These are phyloP conservation scores for Whitmania pigra DNA, from an alignment of 1,140 invertebrate genomes.

Conservation along the genomic window DNA sequence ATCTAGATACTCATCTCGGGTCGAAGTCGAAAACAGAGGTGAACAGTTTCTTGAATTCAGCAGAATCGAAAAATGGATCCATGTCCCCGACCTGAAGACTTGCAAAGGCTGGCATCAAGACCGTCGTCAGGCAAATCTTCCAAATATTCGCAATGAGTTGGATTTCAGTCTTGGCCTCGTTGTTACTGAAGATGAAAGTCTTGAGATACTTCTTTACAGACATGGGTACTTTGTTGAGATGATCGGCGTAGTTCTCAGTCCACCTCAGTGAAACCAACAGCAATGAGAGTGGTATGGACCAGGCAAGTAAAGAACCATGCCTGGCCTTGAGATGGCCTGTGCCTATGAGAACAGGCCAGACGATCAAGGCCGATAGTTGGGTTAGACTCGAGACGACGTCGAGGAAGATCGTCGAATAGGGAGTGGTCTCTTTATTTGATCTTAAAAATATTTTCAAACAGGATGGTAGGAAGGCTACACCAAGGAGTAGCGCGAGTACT, in stretches of 20 bases:
- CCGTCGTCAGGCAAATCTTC: conserved; percentile 35
- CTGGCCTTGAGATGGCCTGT: conserved; percentile 24
- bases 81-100: conserved; percentile 7
- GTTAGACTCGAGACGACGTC: conserved; percentile 31
- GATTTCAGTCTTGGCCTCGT: conserved; percentile 33
- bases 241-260: conserved; percentile 41
- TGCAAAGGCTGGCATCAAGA: neutral
- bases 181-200: conserved; percentile 29
- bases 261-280: conserved; percentile 35
- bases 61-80: neutral
- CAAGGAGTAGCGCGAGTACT: conserved; percentile 25
- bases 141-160: conserved; percentile 34
- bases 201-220: conserved; percentile 30
- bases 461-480: conserved; percentile 33
- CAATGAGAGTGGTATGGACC: conserved; percentile 32
- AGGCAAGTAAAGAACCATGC: neutral
- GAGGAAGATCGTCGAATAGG: conserved; percentile 24
- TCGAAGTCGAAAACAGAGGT: conserved; percentile 7
- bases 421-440: conserved; percentile 25
- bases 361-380: conserved; percentile 31
- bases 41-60: neutral
- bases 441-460: conserved; percentile 32
- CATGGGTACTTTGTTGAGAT: conserved; percentile 30
- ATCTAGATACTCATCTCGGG: conserved; percentile 5
- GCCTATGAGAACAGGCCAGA: conserved; percentile 32